Conservation (phyloP, 2,113 vertebrate genomes). For the Hippocampus abdominalis region DNA sequence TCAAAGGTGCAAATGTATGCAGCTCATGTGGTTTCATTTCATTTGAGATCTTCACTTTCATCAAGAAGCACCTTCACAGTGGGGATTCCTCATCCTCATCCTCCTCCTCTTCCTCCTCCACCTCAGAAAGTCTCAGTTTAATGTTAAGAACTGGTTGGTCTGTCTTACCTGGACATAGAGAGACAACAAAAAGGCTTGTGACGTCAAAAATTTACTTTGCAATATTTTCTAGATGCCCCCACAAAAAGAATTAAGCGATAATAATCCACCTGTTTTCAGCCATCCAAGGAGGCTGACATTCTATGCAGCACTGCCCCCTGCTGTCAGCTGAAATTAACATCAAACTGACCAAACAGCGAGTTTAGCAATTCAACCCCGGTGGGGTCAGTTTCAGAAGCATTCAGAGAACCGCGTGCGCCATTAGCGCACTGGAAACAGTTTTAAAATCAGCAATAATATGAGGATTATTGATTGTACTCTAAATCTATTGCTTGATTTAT, state of each 20-base stretch:
- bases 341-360: too few relatives aligned
- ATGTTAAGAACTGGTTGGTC: conserved; percentile 67
- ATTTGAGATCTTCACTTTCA: conserved; percentile 42
- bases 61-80: conserved; percentile 69
- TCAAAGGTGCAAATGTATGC: conserved; percentile 11
- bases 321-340: too few relatives aligned
- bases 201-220: too few relatives aligned
- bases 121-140: conserved; percentile 68
- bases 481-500: neutral
- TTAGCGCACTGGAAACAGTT: too few relatives aligned
- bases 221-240: too few relatives aligned
- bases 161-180: conserved; percentile 50
- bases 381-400: too few relatives aligned
- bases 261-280: too few relatives aligned
- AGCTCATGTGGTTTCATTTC: conserved; percentile 17
- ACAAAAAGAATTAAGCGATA: too few relatives aligned
- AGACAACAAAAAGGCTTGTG: neutral
- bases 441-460: neutral
- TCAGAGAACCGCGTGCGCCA: too few relatives aligned
- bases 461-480: neutral
- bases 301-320: too few relatives aligned
- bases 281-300: too few relatives aligned
- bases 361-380: too few relatives aligned
- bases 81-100: conserved; percentile 39
- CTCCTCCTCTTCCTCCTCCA: conserved; percentile 44